Evolutionary conservation across 1,140 invertebrate species (phyloP).

Genomic region (Physella acuta): DNA sequence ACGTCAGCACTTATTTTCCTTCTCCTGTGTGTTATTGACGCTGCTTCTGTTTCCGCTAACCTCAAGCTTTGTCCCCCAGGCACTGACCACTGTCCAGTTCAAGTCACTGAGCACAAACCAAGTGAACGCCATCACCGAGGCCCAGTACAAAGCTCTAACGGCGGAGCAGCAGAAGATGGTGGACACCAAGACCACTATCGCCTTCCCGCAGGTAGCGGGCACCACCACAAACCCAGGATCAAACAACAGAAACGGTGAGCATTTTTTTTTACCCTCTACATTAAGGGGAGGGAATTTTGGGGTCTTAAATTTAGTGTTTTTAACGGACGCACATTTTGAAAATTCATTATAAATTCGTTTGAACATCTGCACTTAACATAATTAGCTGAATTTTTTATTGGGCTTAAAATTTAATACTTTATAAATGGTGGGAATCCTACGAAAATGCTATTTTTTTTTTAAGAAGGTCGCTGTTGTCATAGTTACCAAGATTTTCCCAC

Average conservation of each 20-base stretch:
- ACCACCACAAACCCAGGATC: background rate
- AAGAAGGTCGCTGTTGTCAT: no score
- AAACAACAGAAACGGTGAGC: background rate
- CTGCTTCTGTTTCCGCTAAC: background rate
- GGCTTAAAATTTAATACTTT: no score
- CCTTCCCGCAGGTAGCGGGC: background rate
- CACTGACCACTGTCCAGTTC: constrained; percentile 24
- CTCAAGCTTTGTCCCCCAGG: constrained; percentile 17
- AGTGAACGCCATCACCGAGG: constrained; percentile 26
- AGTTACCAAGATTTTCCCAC: no score
- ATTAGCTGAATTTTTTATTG: no score
- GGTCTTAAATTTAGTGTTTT: no score
- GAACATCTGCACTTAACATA: no score
- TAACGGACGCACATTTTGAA: no score
- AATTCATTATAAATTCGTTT: no score
- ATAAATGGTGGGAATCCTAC: no score
- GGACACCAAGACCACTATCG: constrained; percentile 19
- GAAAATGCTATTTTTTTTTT: no score
- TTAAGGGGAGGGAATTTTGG: no score
- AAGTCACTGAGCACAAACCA: constrained; percentile 27
- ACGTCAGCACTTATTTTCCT: background rate
- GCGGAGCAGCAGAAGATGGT: constrained; percentile 16
- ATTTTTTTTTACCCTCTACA: no score
- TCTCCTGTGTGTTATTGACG: background rate
- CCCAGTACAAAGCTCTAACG: constrained; percentile 24